Percentiles rank a stretch among this genome's conserved stretches.
Conservation (phyloP, 2,113 vertebrate species). For the Tringa solitaria region DNA sequence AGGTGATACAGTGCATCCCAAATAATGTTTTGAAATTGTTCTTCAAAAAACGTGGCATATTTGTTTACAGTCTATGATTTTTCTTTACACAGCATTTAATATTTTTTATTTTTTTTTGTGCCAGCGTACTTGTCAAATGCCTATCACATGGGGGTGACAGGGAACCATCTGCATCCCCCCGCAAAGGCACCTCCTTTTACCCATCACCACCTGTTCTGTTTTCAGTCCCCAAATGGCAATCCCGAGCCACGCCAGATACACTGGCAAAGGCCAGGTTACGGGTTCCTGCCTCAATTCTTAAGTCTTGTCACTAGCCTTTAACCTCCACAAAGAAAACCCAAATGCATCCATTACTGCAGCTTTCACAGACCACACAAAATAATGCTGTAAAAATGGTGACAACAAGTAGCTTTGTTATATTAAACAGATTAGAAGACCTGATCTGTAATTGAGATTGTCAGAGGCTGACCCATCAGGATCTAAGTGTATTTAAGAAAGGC, state of each 20-base stretch:
- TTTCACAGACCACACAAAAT: not conserved
- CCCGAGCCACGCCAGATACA: not conserved
- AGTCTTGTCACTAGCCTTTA: not conserved
- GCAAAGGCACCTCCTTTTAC: not conserved
- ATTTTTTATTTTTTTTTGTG: not conserved
- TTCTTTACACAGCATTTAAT: not conserved
- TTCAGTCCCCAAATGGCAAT: not conserved
- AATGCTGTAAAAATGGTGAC: accelerated
- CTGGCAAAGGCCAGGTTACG: not conserved
- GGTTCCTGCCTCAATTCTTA: not conserved
- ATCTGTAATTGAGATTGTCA: accelerated
- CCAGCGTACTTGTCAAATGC: not conserved
- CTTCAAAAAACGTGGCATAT: not conserved
- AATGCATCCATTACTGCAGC: not conserved
- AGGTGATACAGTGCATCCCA: not conserved
- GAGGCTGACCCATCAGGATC: not conserved
- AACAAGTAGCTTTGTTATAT: not conserved
- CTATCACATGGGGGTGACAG: slow-evolving; percentile 6
- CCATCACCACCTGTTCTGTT: slow-evolving; percentile 37
- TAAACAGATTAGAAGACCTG: not conserved
- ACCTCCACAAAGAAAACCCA: not conserved
- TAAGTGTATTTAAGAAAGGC: not conserved
- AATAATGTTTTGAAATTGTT: not conserved
- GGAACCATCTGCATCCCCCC: slow-evolving; percentile 45
- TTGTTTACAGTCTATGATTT: slow-evolving; percentile 19